Percentiles rank a stretch among this genome's conserved stretches.
phyloP scores from a whole-genome alignment of 2,797 vertebrate species.

The Holocentrus rufus region DNA sequence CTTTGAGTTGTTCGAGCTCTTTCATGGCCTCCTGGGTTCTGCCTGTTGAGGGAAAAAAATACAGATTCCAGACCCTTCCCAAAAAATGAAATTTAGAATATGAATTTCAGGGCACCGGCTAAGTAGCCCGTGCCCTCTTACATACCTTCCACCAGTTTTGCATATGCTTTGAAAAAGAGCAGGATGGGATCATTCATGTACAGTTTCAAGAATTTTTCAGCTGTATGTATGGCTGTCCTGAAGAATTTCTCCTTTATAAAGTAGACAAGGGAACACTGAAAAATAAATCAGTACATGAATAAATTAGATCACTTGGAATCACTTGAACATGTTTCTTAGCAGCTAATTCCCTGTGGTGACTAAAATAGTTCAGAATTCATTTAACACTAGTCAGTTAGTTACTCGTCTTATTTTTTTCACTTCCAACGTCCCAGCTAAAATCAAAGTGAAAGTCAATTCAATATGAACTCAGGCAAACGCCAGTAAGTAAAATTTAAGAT shows the following conservation, averaged over 20 bases:
- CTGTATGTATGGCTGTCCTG: conserved; percentile 64
- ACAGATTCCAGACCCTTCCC: neutral
- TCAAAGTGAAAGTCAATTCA: no score
- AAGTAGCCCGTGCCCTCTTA: no score
- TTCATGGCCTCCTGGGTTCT: conserved; percentile 75
- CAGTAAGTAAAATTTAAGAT: neutral
- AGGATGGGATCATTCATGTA: conserved; percentile 57
- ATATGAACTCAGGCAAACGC: no score
- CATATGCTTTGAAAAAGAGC: conserved; percentile 71
- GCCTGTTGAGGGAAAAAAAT: conserved; percentile 56
- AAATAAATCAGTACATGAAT: neutral
- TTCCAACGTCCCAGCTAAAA: no score
- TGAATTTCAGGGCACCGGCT: neutral
- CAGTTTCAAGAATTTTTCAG: conserved; percentile 53
- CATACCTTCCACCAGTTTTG: conserved; percentile 70
- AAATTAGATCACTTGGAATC: no score
- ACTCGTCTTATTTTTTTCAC: no score
- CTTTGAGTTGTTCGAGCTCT: conserved; percentile 70
- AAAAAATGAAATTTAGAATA: neutral
- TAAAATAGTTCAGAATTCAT: no score
- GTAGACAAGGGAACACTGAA: conserved; percentile 58
- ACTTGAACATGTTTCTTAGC: no score
- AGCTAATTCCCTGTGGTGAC: no score
- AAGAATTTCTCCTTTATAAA: conserved; percentile 71
- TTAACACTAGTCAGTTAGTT: no score